Evolutionary conservation across 2,113 vertebrate genomes (phyloP).

Genomic region (Corapipo altera): DNA sequence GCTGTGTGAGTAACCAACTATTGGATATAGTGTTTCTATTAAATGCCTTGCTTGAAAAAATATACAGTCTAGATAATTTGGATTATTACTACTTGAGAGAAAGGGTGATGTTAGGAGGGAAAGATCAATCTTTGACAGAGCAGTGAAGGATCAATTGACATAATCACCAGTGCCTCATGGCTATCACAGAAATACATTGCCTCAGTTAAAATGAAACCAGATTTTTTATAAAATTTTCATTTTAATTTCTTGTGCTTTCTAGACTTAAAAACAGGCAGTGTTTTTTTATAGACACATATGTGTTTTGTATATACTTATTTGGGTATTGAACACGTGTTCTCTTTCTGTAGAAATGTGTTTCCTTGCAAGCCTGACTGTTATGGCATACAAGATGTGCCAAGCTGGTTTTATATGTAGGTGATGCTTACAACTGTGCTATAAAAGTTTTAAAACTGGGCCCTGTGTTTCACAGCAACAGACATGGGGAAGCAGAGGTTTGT

Average conservation of each 20-base stretch:
- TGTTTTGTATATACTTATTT: not conserved
- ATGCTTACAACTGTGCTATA: not conserved
- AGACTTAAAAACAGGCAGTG: not conserved
- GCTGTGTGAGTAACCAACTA: not conserved
- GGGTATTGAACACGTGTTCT: not conserved
- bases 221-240: not conserved
- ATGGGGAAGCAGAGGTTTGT: not conserved
- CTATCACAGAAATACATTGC: not conserved
- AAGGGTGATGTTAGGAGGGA: not conserved
- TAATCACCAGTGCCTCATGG: not conserved
- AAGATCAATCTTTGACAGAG: not conserved
- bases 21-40: not conserved
- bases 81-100: not conserved
- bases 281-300: not conserved
- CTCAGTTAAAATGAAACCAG: not conserved
- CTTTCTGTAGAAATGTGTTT: not conserved
- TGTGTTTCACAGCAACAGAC: constrained; percentile 4
- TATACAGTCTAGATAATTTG: not conserved
- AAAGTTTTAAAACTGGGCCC: not conserved
- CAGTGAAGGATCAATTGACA: not conserved
- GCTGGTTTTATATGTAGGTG: not conserved
- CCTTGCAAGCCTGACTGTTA: not conserved
- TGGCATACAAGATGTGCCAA: not conserved
- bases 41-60: not conserved
- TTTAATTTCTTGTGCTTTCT: not conserved